Percentiles rank a stretch among this genome's conserved stretches.
These are phyloP conservation scores for Campoplex capitator DNA, from an alignment of 2,888 invertebrate species.

Conservation along the genomic window DNA sequence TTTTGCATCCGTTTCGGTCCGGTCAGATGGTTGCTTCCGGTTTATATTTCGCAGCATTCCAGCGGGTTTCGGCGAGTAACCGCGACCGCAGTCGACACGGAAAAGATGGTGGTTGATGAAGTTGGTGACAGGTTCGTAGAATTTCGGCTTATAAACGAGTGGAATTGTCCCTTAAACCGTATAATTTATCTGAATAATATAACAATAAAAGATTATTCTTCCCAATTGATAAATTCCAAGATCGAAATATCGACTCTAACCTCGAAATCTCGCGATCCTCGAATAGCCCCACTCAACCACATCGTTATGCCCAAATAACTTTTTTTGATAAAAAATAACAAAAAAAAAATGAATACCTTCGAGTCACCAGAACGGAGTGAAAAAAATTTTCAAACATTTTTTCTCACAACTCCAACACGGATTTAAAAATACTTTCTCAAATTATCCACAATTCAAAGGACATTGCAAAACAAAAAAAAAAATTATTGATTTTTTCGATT, in stretches of 20 bases:
- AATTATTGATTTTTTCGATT: conserved; percentile 2
- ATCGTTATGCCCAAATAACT: not conserved
- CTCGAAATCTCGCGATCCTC: conserved; percentile 29
- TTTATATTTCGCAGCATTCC: conserved; percentile 69
- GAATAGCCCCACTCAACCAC: not conserved
- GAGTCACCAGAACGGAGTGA: not conserved
- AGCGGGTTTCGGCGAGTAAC: conserved; percentile 70
- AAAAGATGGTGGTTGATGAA: conserved; percentile 83
- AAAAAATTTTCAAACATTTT: not conserved
- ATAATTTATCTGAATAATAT: not conserved
- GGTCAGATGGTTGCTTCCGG: conserved; percentile 73
- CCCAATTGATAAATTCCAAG: not conserved
- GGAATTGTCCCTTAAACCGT: conserved; percentile 18
- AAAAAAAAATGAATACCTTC: not conserved
- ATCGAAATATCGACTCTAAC: conserved; percentile 33
- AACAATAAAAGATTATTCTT: not conserved
- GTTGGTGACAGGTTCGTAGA: conserved; percentile 83
- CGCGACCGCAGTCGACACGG: conserved; percentile 71
- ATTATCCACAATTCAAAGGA: not conserved
- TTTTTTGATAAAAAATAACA: not conserved
- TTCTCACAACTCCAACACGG: not conserved
- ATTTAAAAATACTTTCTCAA: not conserved
- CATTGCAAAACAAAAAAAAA: not conserved
- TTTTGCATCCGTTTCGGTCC: conserved; percentile 60
- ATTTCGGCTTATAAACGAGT: conserved; percentile 43